Conservation (phyloP, 2,888 invertebrate species). For the Macrophya alboannulata region DNA sequence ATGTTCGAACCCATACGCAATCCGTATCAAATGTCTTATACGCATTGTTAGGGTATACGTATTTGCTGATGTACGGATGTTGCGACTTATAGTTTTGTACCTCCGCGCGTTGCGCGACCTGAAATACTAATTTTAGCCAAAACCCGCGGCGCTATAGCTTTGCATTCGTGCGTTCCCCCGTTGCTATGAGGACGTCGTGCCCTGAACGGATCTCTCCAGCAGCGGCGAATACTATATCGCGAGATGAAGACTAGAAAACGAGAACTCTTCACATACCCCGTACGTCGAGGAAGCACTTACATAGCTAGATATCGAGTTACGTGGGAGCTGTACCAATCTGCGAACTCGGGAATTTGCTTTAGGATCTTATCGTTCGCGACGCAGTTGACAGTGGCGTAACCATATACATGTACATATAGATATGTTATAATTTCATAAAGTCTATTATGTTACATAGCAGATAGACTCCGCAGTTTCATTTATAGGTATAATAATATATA, state of each 20-base stretch:
- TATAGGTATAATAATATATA: not conserved
- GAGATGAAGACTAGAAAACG: not conserved
- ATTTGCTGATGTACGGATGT: not conserved
- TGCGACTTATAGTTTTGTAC: not conserved
- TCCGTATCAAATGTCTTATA: slow-evolving; percentile 6
- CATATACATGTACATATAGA: not conserved
- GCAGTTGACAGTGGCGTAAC: slow-evolving; percentile 29
- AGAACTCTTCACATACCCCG: slow-evolving; percentile 20
- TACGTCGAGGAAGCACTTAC: not conserved
- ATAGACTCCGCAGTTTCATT: slow-evolving; percentile 10
- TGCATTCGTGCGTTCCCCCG: not conserved
- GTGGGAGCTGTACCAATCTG: slow-evolving; percentile 26
- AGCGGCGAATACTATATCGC: not conserved
- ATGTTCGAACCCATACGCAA: not conserved
- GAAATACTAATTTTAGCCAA: slow-evolving; percentile 30
- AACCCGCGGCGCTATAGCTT: not conserved
- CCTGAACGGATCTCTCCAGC: slow-evolving; percentile 9
- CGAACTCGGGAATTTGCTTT: slow-evolving; percentile 41
- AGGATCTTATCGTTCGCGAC: slow-evolving; percentile 26
- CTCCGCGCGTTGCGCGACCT: not conserved
- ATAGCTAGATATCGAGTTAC: slow-evolving; percentile 43
- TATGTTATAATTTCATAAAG: not conserved
- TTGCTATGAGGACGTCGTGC: slow-evolving; percentile 16
- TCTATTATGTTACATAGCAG: not conserved
- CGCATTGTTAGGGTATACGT: not conserved